Evolutionary conservation across 1,140 invertebrate genomes (phyloP).

Genomic region (Agraylea sexmaculata): DNA sequence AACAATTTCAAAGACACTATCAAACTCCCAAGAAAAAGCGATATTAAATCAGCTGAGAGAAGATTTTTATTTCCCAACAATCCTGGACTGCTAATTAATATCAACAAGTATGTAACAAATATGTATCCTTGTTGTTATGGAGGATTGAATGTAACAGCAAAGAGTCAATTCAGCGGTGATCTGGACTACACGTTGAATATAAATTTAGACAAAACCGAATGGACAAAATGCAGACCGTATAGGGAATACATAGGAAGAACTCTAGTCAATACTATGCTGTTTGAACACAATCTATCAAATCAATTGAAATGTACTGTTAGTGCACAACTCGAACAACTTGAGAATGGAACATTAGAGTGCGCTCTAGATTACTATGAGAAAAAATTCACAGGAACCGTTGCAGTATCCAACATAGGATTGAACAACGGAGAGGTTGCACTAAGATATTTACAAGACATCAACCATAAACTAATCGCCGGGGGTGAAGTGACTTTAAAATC

Average conservation of each 20-base stretch:
- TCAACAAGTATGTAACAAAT: conserved; percentile 13
- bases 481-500: conserved; percentile 14
- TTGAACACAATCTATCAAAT: conserved; percentile 10
- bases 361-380: conserved; percentile 17
- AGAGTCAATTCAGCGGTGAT: conserved; percentile 12
- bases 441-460: conserved; percentile 17
- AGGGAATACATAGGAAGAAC: conserved; percentile 13
- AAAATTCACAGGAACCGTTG: conserved; percentile 13
- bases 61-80: conserved; percentile 5
- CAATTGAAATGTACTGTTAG: conserved; percentile 11
- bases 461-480: conserved; percentile 11
- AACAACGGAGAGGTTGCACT: conserved; percentile 9
- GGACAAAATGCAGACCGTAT: conserved; percentile 11
- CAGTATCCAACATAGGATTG: conserved; percentile 6
- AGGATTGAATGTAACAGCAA: conserved; percentile 14
- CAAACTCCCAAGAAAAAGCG: conserved; percentile 6
- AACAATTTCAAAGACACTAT: conserved; percentile 4
- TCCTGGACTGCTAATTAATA: conserved; percentile 12
- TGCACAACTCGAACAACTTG: conserved; percentile 12
- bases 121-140: conserved; percentile 16
- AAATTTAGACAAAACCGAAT: conserved; percentile 11
- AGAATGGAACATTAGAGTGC: conserved; percentile 8
- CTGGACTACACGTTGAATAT: conserved; percentile 11
- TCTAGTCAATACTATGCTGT: conserved; percentile 11
- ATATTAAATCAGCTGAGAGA: conserved; percentile 4